Evolutionary conservation across 53 echinoderm and acorn worm species (phyloP), one percentile per base, ranked within the genome.

Genomic region (Antedon mediterranea): DNA sequence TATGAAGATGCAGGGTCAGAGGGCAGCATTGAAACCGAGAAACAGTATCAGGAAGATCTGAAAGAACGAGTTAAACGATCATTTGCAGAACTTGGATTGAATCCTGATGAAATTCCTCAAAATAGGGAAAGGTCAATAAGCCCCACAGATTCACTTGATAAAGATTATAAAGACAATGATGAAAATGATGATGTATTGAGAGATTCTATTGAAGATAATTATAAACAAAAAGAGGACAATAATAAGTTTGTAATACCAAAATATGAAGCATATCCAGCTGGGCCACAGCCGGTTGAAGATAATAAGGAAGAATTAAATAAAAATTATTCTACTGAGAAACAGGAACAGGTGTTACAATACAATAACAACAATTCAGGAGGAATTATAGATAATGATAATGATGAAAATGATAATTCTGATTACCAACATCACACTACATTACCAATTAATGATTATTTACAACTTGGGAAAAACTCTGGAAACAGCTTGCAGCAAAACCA

Each of bases 61-160:
- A 89, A 84, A 73, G 90, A 92, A 43, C 75, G 97, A 34, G 85
- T 97, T 29, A 79, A 83, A 70, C 77, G 77, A 74, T 97, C 97
- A 23, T 92, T 92, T 74, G 89, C 85, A 4, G 92, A 97, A 43
- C 83, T 97, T 28, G 90, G 97, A 28, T 89, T 94, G 75, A 85
- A 94, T 57, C 87, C 94, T 6, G 89, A 94, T 31, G 91, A 87
- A 26, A 83, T 91, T 3, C 57, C 9, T 18, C 15, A 23, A 57
- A 57, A 57, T 23, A 57, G 23, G 2, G 57, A 57, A 57, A 57
- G 57, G 23, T 18, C 57, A 8, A 57, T 57, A 15, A 57, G 57
- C 23, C 57, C 57, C 23, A 8, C 2, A 11, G 57, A 57, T 57
- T 57, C 57, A 15, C 57, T 57, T 78, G 82, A 74, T 34, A 41